phyloP scores from a whole-genome alignment of 2,888 invertebrate genomes.

The Protonemura montana region DNA sequence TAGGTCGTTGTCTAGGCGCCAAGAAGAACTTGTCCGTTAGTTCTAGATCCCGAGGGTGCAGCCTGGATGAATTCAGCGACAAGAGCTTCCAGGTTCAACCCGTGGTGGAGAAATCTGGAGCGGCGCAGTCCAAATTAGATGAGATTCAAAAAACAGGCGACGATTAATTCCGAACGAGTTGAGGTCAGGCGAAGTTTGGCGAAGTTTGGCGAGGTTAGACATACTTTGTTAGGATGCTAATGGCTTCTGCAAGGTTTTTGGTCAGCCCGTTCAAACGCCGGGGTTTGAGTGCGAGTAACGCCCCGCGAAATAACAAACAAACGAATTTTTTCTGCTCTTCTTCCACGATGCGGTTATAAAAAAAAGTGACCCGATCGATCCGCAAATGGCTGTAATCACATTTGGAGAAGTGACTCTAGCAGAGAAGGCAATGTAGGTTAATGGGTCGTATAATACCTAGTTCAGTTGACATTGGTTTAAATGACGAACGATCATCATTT shows the following conservation, averaged over 20 bases:
- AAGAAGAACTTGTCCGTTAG: background rate
- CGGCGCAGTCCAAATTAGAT: background rate
- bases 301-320: background rate
- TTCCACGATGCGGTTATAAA: background rate
- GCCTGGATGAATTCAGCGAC: background rate
- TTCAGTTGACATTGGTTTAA: conserved; percentile 24
- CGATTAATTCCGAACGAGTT: background rate
- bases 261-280: background rate
- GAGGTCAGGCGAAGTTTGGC: background rate
- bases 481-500: conserved; percentile 3
- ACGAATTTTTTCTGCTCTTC: background rate
- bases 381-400: background rate
- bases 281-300: background rate
- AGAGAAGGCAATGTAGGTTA: conserved; percentile 27
- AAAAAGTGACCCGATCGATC: background rate
- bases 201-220: background rate
- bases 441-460: conserved; percentile 32
- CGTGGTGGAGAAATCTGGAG: background rate
- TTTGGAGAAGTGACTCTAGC: conserved; percentile 8
- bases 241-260: background rate
- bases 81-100: background rate
- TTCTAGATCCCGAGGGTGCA: background rate
- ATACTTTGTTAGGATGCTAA: background rate
- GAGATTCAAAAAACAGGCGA: background rate
- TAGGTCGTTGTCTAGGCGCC: too few relatives aligned